Conservation (phyloP, 2,113 vertebrate species). For the Copsychus sechellarum region DNA sequence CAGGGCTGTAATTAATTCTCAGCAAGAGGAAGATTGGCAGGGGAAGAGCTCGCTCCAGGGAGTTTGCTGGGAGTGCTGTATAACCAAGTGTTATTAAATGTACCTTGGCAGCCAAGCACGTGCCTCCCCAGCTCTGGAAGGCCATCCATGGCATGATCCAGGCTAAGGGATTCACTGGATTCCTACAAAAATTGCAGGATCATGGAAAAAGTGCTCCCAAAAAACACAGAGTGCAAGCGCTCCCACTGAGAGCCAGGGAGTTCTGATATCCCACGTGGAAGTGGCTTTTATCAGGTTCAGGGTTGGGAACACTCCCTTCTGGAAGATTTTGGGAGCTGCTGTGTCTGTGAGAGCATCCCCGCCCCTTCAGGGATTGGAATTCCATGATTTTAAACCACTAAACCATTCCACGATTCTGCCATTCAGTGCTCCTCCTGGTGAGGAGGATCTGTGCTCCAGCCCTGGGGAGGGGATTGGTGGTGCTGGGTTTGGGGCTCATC, state of each 20-base stretch:
- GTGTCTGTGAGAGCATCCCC: not conserved
- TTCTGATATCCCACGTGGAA: not conserved
- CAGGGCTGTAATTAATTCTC: not conserved
- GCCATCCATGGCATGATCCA: not conserved
- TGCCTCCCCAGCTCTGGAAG: not conserved
- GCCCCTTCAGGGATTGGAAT: not conserved
- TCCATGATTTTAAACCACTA: not conserved
- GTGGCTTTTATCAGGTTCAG: not conserved
- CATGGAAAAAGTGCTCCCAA: not conserved
- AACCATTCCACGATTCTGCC: not conserved
- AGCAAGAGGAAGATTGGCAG: not conserved
- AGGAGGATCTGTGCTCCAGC: not conserved
- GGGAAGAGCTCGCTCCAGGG: not conserved
- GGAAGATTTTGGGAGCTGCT: not conserved
- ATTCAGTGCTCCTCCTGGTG: not conserved
- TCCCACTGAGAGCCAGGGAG: rapidly evolving
- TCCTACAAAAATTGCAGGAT: not conserved
- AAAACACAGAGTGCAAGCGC: rapidly evolving
- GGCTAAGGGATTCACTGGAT: not conserved
- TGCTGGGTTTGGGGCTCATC: not conserved
- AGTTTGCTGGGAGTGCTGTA: not conserved
- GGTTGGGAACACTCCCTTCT: rapidly evolving
- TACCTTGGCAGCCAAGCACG: not conserved
- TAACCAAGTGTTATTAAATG: not conserved
- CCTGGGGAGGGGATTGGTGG: rapidly evolving